phyloP scores from a whole-genome alignment of 2,888 invertebrate genomes.

The Dendrolimus pini region DNA sequence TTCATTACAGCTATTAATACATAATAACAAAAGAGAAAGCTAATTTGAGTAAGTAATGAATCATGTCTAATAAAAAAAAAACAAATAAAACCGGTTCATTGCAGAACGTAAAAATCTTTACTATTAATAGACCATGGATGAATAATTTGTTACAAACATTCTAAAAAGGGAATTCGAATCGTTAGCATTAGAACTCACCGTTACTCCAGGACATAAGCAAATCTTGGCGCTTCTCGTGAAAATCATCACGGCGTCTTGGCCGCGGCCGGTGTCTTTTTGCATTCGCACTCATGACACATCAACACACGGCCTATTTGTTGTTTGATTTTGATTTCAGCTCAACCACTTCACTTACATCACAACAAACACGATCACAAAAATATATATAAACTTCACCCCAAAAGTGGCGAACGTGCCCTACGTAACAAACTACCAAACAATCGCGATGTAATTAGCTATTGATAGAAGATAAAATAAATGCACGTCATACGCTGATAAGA shows the following conservation, averaged over 20 bases:
- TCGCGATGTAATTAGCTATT: constrained; percentile 46
- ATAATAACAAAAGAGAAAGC: no score
- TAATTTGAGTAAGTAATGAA: not conserved
- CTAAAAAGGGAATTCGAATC: not conserved
- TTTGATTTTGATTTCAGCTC: constrained; percentile 7
- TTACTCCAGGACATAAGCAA: constrained; percentile 61
- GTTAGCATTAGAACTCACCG: constrained; percentile 44
- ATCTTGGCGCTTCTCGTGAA: constrained; percentile 57
- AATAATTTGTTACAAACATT: not conserved
- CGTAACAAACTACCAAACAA: constrained; percentile 43
- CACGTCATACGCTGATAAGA: constrained; percentile 63
- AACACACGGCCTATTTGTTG: constrained; percentile 10
- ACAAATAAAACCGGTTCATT: not conserved
- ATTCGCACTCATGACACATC: constrained; percentile 41
- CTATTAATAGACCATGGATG: no score
- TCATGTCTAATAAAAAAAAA: not conserved
- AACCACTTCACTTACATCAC: constrained; percentile 37
- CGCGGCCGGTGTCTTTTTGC: constrained; percentile 48
- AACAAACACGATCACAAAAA: constrained; percentile 26
- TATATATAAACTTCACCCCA: constrained; percentile 28
- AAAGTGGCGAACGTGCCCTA: constrained; percentile 55
- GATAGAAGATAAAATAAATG: constrained; percentile 50
- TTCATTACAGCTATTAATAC: not conserved
- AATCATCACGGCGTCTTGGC: constrained; percentile 56
- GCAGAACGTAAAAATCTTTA: not conserved